Conservation (phyloP, 1,140 invertebrate species). For the Physella acuta region DNA sequence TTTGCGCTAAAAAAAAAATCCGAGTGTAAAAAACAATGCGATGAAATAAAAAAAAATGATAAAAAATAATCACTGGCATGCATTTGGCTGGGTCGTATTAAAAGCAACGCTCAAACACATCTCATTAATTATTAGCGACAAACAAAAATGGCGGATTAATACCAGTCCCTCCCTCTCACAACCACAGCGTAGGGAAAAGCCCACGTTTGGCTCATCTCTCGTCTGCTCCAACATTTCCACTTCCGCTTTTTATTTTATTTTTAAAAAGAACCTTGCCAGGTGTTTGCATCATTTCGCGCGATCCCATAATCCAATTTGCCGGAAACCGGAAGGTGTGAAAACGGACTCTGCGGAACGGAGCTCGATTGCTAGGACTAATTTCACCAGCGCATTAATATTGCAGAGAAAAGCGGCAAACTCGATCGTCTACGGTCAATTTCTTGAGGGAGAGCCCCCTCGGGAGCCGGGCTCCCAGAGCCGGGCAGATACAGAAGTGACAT, state of each 20-base stretch:
- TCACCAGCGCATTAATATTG: slow-evolving; percentile 23
- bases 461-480: not conserved
- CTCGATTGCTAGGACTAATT: slow-evolving; percentile 14
- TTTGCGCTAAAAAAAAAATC: too few relatives aligned
- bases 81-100: too few relatives aligned
- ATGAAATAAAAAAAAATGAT: too few relatives aligned
- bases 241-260: not conserved
- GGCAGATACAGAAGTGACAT: not conserved
- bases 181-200: too few relatives aligned
- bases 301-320: slow-evolving; percentile 24
- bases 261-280: slow-evolving; percentile 1
- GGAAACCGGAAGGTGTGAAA: slow-evolving; percentile 17
- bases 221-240: not conserved
- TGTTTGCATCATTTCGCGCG: slow-evolving; percentile 18
- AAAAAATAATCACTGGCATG: too few relatives aligned
- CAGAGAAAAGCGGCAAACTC: slow-evolving; percentile 18
- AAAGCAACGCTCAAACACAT: too few relatives aligned
- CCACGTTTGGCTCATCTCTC: too few relatives aligned
- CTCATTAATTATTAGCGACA: too few relatives aligned
- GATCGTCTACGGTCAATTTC: slow-evolving; percentile 22
- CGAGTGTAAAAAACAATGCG: too few relatives aligned
- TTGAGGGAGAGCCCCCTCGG: not conserved
- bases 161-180: too few relatives aligned
- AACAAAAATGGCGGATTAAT: too few relatives aligned
- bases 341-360: slow-evolving; percentile 8